Evolutionary conservation across 53 echinoderm and acorn worm species (phyloP).

Genomic region (Glandiceps talaboti): DNA sequence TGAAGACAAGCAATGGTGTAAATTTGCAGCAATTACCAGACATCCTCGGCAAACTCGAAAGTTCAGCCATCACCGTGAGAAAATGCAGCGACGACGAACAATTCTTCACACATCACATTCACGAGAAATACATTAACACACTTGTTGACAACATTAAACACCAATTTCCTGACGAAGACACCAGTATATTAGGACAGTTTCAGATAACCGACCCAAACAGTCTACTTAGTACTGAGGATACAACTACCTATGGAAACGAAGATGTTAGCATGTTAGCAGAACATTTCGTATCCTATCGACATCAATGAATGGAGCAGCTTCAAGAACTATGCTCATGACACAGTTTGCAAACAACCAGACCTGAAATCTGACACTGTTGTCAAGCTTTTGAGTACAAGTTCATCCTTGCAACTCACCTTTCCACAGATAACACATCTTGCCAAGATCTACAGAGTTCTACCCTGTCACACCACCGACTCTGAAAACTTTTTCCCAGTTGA

Average conservation of each 20-base stretch:
- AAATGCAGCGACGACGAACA: not conserved
- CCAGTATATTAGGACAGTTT: not conserved
- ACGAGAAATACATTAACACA: conserved; percentile 1
- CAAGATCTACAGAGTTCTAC: conserved; percentile 1
- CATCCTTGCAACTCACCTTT: not conserved
- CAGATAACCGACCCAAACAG: not conserved
- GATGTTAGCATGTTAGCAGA: not conserved
- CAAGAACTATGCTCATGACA: conserved; percentile 4
- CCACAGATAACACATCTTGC: not conserved
- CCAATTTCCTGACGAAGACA: not conserved
- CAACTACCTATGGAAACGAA: not conserved
- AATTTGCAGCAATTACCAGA: conserved; percentile 5
- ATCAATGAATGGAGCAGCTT: conserved; percentile 9
- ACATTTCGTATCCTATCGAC: not conserved
- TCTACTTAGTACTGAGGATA: not conserved
- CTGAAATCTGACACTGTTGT: not conserved
- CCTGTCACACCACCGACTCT: conserved; percentile 10
- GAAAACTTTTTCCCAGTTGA: conserved; percentile 7
- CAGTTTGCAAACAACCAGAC: not conserved
- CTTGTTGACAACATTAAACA: conserved; percentile 1
- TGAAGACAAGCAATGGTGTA: conserved; percentile 1
- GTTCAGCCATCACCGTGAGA: conserved; percentile 1
- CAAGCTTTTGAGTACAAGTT: not conserved
- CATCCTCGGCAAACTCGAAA: not conserved
- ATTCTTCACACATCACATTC: not conserved